Evolutionary conservation across 2,113 vertebrate genomes (phyloP).

Genomic region (Hepsetus odoe): DNA sequence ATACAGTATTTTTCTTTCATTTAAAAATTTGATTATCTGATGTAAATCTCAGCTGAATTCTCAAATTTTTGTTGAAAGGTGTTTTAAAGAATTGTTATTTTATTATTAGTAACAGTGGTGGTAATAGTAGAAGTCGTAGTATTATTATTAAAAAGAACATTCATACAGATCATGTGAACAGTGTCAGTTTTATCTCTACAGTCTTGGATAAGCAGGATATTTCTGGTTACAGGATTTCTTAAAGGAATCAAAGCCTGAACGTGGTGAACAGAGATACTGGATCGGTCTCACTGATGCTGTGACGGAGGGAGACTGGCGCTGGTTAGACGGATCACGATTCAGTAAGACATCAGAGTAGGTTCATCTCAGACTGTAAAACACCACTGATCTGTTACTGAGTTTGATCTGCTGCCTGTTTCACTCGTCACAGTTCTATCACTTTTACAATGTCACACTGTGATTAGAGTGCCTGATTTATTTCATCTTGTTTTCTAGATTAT

Average conservation of each 20-base stretch:
- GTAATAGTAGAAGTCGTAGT: no score
- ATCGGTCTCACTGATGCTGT: conserved; percentile 5
- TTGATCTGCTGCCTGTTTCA: no score
- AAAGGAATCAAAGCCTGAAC: neutral
- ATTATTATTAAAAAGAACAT: no score
- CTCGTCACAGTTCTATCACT: neutral
- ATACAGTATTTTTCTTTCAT: no score
- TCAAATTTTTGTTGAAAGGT: no score
- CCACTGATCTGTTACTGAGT: neutral
- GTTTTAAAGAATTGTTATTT: no score
- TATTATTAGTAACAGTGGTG: no score
- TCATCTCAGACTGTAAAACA: neutral
- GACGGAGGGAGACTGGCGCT: neutral
- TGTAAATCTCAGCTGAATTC: no score
- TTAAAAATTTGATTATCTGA: no score
- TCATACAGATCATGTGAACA: no score
- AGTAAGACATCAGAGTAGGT: neutral
- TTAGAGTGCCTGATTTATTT: neutral
- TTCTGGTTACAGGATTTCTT: neutral
- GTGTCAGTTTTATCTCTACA: neutral
- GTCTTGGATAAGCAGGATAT: neutral
- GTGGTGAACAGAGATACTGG: neutral
- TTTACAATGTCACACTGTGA: neutral
- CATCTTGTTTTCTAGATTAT: neutral
- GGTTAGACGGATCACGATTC: neutral